These are phyloP conservation scores for Cyclophora punctaria DNA, from an alignment of 2,888 invertebrate species.

Conservation along the genomic window DNA sequence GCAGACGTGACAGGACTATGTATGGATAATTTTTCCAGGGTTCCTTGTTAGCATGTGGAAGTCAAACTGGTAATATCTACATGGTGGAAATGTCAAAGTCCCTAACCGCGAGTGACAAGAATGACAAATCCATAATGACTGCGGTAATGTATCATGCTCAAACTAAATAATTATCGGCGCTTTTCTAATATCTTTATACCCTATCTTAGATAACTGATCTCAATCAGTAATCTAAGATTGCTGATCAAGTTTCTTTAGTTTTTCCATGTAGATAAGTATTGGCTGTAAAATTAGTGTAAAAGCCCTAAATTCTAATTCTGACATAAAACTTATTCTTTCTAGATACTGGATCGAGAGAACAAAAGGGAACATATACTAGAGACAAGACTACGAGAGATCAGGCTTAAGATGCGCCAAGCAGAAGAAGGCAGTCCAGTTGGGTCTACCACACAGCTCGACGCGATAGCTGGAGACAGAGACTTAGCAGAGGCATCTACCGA, in stretches of 20 bases:
- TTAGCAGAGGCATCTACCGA: constrained; percentile 39
- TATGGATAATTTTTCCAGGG: constrained; percentile 49
- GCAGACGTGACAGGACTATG: too few relatives aligned
- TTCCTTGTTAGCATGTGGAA: constrained; percentile 81
- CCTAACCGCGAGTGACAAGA: constrained; percentile 77
- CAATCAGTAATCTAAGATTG: too few relatives aligned
- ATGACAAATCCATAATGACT: constrained; percentile 82
- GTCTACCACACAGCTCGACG: constrained; percentile 31
- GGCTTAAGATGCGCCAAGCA: constrained; percentile 68
- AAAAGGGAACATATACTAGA: constrained; percentile 93
- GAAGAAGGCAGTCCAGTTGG: constrained; percentile 37
- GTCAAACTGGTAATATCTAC: constrained; percentile 80
- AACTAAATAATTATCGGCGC: too few relatives aligned
- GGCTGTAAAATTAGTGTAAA: too few relatives aligned
- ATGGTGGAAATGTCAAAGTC: constrained; percentile 84
- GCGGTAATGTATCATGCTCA: constrained; percentile 58
- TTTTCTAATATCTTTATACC: too few relatives aligned
- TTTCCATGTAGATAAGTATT: too few relatives aligned
- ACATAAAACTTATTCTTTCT: not conserved
- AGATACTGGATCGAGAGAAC: constrained; percentile 91
- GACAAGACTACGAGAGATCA: constrained; percentile 87
- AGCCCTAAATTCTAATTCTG: too few relatives aligned
- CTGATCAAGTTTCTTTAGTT: too few relatives aligned
- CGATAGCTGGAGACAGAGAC: constrained; percentile 42
- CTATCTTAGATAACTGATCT: too few relatives aligned